These are phyloP conservation scores for Pardosa pseudoannulata DNA, from an alignment of 2,888 invertebrate genomes.

Conservation along the genomic window DNA sequence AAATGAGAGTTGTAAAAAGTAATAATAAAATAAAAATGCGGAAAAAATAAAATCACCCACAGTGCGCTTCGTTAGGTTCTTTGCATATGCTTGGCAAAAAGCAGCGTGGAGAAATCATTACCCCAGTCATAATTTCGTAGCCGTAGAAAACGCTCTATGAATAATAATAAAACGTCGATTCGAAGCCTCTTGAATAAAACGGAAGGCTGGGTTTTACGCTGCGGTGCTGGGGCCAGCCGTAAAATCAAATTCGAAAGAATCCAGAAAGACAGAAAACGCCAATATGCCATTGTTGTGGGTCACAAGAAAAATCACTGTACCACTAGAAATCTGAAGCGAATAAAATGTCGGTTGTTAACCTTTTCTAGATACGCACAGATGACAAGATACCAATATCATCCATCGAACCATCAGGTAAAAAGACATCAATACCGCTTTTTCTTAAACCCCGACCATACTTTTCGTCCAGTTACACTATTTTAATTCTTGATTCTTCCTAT, in stretches of 20 bases:
- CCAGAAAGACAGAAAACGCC: not conserved
- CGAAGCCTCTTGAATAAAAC: conserved; percentile 30
- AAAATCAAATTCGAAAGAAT: conserved; percentile 38
- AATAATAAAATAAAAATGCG: conserved; percentile 3
- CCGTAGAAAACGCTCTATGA: conserved; percentile 21
- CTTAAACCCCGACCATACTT: no score
- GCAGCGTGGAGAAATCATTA: conserved; percentile 29
- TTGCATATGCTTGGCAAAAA: not conserved
- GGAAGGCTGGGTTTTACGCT: conserved; percentile 27
- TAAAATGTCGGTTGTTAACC: conserved; percentile 29
- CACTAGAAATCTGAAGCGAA: not conserved
- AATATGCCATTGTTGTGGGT: not conserved
- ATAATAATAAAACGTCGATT: conserved; percentile 45
- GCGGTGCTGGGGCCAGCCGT: not conserved
- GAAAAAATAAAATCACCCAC: conserved; percentile 13
- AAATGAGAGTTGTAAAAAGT: conserved; percentile 16
- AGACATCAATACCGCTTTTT: no score
- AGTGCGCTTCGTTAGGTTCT: conserved; percentile 21
- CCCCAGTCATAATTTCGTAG: conserved; percentile 17
- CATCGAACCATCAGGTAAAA: no score
- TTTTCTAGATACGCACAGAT: not conserved
- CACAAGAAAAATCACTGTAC: not conserved
- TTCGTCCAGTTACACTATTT: no score
- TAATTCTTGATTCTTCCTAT: no score
- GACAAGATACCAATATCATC: not conserved